phyloP scores from a whole-genome alignment of 2,888 invertebrate genomes.

The Pterostichus niger region DNA sequence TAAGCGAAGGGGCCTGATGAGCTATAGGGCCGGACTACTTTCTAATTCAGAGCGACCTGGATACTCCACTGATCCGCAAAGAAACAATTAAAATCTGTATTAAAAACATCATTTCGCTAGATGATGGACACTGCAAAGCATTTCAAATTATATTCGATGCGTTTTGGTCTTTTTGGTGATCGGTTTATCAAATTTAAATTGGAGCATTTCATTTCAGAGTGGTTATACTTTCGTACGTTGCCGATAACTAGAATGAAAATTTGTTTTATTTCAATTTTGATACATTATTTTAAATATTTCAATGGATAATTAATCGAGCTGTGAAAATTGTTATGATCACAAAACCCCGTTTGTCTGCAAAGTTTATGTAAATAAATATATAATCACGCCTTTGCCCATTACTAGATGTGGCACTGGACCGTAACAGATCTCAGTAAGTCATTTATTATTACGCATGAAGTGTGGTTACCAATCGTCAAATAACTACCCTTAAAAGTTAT shows the following conservation, averaged over 20 bases:
- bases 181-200: neutral
- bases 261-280: no score
- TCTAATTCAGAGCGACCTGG: constrained; percentile 51
- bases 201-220: neutral
- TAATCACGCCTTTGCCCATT: no score
- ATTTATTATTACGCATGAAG: no score
- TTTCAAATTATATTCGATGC: neutral
- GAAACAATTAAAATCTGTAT: constrained; percentile 47
- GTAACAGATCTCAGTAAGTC: no score
- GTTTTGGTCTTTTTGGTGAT: constrained; percentile 22
- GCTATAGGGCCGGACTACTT: constrained; percentile 41
- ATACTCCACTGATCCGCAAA: constrained; percentile 36
- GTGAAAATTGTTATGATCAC: no score
- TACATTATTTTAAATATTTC: no score
- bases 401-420: no score
- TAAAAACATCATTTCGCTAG: constrained; percentile 14
- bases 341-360: no score
- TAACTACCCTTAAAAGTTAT: no score
- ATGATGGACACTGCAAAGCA: constrained; percentile 12
- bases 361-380: no score
- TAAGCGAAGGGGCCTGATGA: constrained; percentile 38
- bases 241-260: neutral
- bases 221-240: neutral
- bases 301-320: no score
- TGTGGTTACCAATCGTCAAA: no score